Conservation (phyloP, 1,140 invertebrate species). For the Eriocheir sinensis region DNA sequence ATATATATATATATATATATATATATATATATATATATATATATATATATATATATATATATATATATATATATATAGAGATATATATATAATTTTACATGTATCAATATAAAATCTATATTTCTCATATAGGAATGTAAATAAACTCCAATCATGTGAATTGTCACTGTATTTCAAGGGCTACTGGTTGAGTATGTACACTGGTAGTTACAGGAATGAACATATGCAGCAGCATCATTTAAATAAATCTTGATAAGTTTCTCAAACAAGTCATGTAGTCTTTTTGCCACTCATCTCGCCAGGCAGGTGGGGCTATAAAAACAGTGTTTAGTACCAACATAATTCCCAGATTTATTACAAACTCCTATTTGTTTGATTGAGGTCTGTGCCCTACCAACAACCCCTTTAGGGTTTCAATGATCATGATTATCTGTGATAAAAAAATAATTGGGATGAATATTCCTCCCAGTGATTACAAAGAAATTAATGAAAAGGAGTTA, state of each 20-base stretch:
- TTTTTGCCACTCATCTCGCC: constrained; percentile 53
- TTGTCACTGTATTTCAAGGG: constrained; percentile 78
- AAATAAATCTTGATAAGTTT: constrained; percentile 73
- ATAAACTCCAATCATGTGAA: constrained; percentile 74
- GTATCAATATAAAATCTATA: constrained; percentile 29
- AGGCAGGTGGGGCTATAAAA: constrained; percentile 57
- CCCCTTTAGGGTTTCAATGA: constrained; percentile 58
- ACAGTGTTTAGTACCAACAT: constrained; percentile 59
- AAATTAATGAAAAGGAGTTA: constrained; percentile 56
- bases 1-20: constrained; percentile 50
- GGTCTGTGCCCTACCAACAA: constrained; percentile 68
- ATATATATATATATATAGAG: constrained; percentile 46
- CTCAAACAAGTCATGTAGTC: constrained; percentile 55
- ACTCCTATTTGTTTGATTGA: constrained; percentile 70
- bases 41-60: constrained; percentile 36
- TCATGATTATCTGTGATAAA: constrained; percentile 67
- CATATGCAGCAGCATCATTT: constrained; percentile 76
- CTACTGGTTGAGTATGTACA: constrained; percentile 78
- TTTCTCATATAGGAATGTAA: constrained; percentile 67
- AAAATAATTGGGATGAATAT: constrained; percentile 59
- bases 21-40: constrained; percentile 56
- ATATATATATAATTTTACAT: constrained; percentile 28
- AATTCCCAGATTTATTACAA: constrained; percentile 64
- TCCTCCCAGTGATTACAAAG: constrained; percentile 47
- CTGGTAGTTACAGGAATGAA: constrained; percentile 78